phyloP scores from a whole-genome alignment of 2,797 vertebrate species.

The Gymnoscopelus braueri region DNA sequence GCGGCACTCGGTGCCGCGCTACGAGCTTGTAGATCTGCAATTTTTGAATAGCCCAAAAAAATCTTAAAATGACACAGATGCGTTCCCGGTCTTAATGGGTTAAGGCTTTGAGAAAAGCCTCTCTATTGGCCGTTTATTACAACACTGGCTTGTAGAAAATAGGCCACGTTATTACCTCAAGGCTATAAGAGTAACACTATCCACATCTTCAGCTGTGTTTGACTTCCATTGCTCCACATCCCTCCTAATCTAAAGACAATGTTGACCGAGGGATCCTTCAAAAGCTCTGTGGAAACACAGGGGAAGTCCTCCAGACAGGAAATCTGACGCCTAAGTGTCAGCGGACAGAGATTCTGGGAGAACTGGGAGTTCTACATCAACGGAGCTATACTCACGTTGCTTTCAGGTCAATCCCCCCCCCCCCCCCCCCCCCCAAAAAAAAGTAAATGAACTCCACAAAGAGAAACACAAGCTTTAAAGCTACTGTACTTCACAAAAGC shows the following conservation, averaged over 20 bases:
- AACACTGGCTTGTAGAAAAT: neutral
- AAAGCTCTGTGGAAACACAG: neutral
- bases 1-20: too few species aligned
- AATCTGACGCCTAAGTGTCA: neutral
- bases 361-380: neutral
- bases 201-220: slow-evolving; percentile 78
- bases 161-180: neutral
- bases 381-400: too few species aligned
- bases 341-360: neutral
- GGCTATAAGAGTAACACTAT: slow-evolving; percentile 58
- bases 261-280: neutral
- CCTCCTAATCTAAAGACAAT: slow-evolving; percentile 3
- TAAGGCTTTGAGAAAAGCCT: too few species aligned
- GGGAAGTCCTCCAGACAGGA: neutral
- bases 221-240: neutral
- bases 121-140: neutral
- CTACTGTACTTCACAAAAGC: too few species aligned
- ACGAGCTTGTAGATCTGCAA: too few species aligned
- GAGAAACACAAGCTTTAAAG: too few species aligned
- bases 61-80: too few species aligned
- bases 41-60: too few species aligned
- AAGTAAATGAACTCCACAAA: too few species aligned
- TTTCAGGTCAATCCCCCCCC: too few species aligned
- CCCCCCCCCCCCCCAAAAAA: too few species aligned
- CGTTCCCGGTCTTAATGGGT: too few species aligned